These are phyloP conservation scores for Melipona beecheii DNA, from an alignment of 2,888 invertebrate genomes.

Conservation along the genomic window DNA sequence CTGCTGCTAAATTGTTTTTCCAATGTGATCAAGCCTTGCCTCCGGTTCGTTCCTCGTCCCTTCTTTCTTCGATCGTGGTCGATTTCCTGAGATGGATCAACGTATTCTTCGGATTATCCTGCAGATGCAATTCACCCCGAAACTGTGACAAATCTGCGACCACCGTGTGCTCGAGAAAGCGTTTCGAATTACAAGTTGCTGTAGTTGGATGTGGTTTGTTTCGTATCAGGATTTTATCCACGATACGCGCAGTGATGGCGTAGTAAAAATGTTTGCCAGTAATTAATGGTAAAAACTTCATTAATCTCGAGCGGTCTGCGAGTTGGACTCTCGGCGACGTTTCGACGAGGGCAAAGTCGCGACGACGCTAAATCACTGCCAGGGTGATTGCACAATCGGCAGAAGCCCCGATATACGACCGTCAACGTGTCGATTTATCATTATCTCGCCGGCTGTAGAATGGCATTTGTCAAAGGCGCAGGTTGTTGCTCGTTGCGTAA, in stretches of 20 bases:
- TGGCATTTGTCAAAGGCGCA: slow-evolving; percentile 8
- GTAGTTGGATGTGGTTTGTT: not conserved
- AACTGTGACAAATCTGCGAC: no score
- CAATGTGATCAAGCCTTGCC: slow-evolving; percentile 1
- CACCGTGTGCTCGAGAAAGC: not conserved
- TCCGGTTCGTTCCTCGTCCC: no score
- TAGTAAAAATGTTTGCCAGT: slow-evolving; percentile 33
- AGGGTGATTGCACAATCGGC: slow-evolving; percentile 54
- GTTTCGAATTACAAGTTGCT: not conserved
- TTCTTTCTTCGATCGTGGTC: no score
- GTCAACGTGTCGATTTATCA: slow-evolving; percentile 39
- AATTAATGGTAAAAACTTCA: slow-evolving; percentile 60
- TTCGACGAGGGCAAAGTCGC: slow-evolving; percentile 60
- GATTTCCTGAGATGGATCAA: no score
- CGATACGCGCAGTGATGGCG: not conserved
- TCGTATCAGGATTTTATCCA: not conserved
- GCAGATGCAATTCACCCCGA: no score
- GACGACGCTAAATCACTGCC: slow-evolving; percentile 60
- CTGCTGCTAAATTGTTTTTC: slow-evolving; percentile 35
- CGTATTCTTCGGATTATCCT: no score
- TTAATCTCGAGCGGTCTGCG: slow-evolving; percentile 60
- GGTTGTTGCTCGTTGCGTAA: not conserved
- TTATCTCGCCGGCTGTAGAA: slow-evolving; percentile 20
- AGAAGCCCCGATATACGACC: slow-evolving; percentile 20
- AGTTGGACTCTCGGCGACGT: slow-evolving; percentile 66